These are phyloP conservation scores for Andrena fulva DNA, from an alignment of 2,888 invertebrate species.

Conservation along the genomic window DNA sequence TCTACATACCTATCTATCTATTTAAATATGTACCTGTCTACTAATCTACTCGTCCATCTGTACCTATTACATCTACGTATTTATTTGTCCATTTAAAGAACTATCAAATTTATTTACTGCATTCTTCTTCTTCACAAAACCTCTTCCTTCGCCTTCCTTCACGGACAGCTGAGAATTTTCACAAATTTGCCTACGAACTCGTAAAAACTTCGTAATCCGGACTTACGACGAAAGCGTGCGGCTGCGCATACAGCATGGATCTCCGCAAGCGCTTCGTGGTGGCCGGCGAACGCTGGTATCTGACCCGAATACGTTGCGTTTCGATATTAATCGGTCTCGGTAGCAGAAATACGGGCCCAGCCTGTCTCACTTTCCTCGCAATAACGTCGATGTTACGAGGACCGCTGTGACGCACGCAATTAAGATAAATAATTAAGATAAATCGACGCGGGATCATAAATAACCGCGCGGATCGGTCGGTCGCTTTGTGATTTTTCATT, in stretches of 20 bases:
- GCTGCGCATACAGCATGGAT: conserved; percentile 16
- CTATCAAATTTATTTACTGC: too few species aligned
- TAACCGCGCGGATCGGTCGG: conserved; percentile 25
- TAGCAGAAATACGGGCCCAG: neutral
- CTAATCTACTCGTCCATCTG: neutral
- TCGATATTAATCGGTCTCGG: conserved; percentile 35
- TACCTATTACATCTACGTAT: neutral
- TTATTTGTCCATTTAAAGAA: too few species aligned
- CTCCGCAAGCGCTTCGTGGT: conserved; percentile 10
- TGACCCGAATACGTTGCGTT: conserved; percentile 43
- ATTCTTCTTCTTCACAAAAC: too few species aligned
- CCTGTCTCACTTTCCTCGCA: conserved; percentile 17
- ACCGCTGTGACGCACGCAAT: conserved; percentile 11
- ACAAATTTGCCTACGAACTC: too few species aligned
- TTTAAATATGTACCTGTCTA: neutral
- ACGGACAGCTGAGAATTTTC: too few species aligned
- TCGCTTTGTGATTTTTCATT: conserved; percentile 37
- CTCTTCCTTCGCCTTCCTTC: too few species aligned
- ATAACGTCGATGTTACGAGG: neutral
- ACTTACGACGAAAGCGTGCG: conserved; percentile 3
- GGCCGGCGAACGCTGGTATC: conserved; percentile 26
- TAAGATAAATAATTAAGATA: conserved; percentile 51
- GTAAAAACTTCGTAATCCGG: conserved; percentile 16
- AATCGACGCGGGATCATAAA: conserved; percentile 1
- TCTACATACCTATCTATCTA: neutral